phyloP scores from a whole-genome alignment of 2,113 vertebrate genomes.

The Eulemur rufifrons region DNA sequence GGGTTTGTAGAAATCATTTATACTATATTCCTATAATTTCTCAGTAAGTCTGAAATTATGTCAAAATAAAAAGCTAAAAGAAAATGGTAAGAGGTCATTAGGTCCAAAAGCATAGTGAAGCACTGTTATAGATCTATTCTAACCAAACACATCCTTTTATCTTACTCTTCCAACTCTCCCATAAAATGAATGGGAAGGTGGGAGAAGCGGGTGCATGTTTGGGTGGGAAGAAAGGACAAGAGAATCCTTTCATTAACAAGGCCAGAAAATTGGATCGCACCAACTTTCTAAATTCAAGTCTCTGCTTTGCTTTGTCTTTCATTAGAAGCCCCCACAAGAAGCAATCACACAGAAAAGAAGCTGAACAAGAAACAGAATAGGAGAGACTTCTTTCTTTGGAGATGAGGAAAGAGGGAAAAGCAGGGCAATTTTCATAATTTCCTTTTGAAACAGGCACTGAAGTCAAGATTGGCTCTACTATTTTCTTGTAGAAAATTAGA shows the following conservation, averaged over 20 bases:
- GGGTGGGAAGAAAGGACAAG: neutral
- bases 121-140: neutral
- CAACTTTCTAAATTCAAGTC: neutral
- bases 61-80: neutral
- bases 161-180: neutral
- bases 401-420: neutral
- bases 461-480: slow-evolving; percentile 29
- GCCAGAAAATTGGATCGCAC: neutral
- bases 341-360: neutral
- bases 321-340: neutral
- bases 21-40: neutral
- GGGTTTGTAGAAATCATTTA: neutral
- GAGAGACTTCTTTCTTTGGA: slow-evolving; percentile 35
- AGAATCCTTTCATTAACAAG: neutral
- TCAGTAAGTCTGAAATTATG: neutral
- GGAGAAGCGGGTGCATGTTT: no score
- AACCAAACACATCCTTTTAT: neutral
- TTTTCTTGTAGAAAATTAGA: slow-evolving; percentile 54
- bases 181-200: neutral
- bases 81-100: neutral
- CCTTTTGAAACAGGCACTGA: slow-evolving; percentile 51
- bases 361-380: neutral
- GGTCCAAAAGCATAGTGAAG: neutral
- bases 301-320: neutral
- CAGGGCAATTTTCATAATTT: slow-evolving; percentile 71